phyloP scores from a whole-genome alignment of 2,888 invertebrate species.

The Mesorhabditis belari region DNA sequence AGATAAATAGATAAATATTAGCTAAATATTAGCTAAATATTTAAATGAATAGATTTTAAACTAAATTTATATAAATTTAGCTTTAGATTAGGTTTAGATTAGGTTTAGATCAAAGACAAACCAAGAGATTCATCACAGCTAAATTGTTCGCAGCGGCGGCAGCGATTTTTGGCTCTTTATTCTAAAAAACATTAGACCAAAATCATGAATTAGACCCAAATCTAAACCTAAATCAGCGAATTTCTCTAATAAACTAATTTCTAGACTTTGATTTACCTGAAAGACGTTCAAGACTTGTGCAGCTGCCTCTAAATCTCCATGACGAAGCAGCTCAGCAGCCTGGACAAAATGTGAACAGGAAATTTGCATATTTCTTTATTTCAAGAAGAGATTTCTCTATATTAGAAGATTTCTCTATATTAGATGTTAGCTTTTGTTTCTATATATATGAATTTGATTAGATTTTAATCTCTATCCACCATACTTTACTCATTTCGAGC shows the following conservation, averaged over 20 bases:
- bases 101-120: slow-evolving; percentile 54
- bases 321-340: slow-evolving; percentile 27
- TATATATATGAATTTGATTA: not conserved
- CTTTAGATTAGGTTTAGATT: no score
- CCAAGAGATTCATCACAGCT: slow-evolving; percentile 74
- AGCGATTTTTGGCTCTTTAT: slow-evolving; percentile 73
- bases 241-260: slow-evolving; percentile 73
- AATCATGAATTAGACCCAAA: no score
- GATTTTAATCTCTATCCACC: no score
- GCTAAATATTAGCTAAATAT: not conserved
- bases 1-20: not conserved
- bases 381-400: no score
- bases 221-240: no score
- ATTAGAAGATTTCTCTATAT: not conserved
- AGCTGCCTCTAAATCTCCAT: slow-evolving; percentile 26
- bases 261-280: slow-evolving; percentile 70
- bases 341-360: no score
- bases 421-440: not conserved
- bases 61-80: no score
- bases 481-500: slow-evolving; percentile 80
- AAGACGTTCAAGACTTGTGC: slow-evolving; percentile 26
- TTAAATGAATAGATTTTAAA: not conserved
- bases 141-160: slow-evolving; percentile 78
- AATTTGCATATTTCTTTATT: not conserved
- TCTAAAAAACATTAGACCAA: no score